These are phyloP conservation scores for Hipposideros larvatus DNA, from an alignment of 2,797 vertebrate genomes.

Conservation along the genomic window DNA sequence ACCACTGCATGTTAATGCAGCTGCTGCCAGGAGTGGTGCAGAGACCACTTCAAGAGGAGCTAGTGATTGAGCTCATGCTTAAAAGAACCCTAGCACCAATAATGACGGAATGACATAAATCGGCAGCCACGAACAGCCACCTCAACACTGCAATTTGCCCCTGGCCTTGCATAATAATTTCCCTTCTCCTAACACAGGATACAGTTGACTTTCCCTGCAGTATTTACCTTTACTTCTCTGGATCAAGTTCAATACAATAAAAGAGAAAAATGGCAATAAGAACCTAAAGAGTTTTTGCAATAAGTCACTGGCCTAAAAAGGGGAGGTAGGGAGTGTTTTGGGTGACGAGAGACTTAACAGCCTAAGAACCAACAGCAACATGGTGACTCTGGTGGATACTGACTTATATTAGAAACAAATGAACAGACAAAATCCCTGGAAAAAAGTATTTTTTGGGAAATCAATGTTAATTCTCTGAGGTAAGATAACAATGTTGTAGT, in stretches of 20 bases:
- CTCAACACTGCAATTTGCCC: not conserved
- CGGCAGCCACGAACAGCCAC: not conserved
- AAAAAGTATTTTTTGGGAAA: constrained; percentile 14
- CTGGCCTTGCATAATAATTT: not conserved
- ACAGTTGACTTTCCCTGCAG: not conserved
- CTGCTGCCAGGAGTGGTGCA: not conserved
- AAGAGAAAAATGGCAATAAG: not conserved
- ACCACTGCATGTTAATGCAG: not conserved
- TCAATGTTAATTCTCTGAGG: constrained; percentile 3
- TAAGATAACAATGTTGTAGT: not conserved
- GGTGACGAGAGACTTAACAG: not conserved
- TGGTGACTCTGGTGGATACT: not conserved
- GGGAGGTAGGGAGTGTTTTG: not conserved
- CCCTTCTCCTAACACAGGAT: not conserved
- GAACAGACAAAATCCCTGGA: not conserved
- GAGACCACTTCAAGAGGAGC: constrained; percentile 43
- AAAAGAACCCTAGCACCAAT: not conserved
- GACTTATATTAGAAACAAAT: not conserved
- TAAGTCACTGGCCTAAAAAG: not conserved
- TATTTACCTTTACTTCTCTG: not conserved
- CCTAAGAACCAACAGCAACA: not conserved
- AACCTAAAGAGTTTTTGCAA: not conserved
- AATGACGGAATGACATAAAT: constrained; percentile 43
- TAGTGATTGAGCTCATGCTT: not conserved
- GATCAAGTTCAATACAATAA: not conserved